Evolutionary conservation across 2,113 vertebrate species (phyloP).

Genomic region (Daphoenositta chrysoptera): DNA sequence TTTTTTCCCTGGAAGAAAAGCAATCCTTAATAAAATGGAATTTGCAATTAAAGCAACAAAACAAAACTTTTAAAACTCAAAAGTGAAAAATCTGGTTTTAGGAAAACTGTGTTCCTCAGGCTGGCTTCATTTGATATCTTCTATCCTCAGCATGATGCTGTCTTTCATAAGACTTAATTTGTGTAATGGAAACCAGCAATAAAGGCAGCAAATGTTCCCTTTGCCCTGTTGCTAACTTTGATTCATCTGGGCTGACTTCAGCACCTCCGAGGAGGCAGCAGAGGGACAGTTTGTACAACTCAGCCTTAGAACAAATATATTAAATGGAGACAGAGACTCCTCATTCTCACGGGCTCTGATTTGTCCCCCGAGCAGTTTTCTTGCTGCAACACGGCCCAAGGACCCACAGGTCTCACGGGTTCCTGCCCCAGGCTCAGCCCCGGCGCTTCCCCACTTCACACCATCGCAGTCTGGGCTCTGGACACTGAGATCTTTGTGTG

Average conservation of each 20-base stretch:
- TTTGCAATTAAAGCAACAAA: conserved; percentile 29
- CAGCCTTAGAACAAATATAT: not conserved
- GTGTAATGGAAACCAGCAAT: conserved; percentile 24
- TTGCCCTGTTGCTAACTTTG: not conserved
- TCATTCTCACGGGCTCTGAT: not conserved
- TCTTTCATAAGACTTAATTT: conserved; percentile 44
- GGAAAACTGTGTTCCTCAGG: not conserved
- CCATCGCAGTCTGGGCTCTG: not conserved
- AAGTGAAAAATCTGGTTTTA: not conserved
- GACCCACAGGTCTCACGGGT: not conserved
- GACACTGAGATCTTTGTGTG: conserved; percentile 57
- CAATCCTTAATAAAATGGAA: not conserved
- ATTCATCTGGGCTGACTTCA: conserved; percentile 42
- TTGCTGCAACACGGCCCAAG: not conserved
- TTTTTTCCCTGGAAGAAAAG: not conserved
- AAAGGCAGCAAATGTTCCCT: conserved; percentile 29
- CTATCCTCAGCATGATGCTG: conserved; percentile 34
- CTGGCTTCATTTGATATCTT: conserved; percentile 35
- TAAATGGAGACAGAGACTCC: not conserved
- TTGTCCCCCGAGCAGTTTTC: not conserved
- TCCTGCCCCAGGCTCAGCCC: not conserved
- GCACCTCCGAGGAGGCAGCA: conserved; percentile 26
- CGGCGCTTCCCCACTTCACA: not conserved
- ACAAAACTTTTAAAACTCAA: not conserved
- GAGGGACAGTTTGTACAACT: conserved; percentile 4